These are phyloP conservation scores for Tychaedon coryphoeus DNA, from an alignment of 2,113 vertebrate species.

Conservation along the genomic window DNA sequence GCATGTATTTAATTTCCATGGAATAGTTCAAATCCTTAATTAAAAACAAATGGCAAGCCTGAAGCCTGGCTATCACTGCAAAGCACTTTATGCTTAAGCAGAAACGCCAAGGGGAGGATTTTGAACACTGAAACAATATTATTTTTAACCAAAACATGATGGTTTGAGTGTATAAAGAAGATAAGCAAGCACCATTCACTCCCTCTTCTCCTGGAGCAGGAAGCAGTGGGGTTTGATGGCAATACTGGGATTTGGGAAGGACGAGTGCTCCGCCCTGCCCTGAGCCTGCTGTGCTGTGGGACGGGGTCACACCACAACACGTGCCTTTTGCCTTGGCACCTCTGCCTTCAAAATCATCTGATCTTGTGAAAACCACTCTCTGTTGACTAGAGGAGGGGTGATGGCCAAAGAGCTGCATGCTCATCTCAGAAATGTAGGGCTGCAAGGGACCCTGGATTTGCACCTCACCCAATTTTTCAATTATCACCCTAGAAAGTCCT, in stretches of 20 bases:
- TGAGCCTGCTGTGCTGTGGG: rapidly evolving
- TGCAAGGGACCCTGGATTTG: not conserved
- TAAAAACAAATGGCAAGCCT: constrained; percentile 44
- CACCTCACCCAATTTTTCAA: not conserved
- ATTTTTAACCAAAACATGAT: constrained; percentile 4
- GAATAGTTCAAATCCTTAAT: constrained; percentile 21
- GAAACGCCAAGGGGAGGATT: not conserved
- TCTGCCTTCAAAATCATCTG: not conserved
- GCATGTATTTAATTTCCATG: constrained; percentile 50
- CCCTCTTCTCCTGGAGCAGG: not conserved
- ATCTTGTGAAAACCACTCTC: not conserved
- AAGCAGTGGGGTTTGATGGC: not conserved
- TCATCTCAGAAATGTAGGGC: not conserved
- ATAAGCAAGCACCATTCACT: not conserved
- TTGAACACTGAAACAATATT: not conserved
- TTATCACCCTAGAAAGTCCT: not conserved
- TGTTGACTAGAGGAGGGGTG: not conserved
- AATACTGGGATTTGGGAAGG: not conserved
- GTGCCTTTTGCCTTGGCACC: not conserved
- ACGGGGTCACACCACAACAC: rapidly evolving
- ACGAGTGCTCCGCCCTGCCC: not conserved
- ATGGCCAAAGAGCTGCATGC: not conserved
- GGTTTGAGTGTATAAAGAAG: not conserved
- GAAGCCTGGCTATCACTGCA: not conserved
- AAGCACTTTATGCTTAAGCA: not conserved